Percentiles rank a stretch among this genome's conserved stretches.
Conservation (phyloP, 2,113 vertebrate species). For the Bos javanicus region DNA sequence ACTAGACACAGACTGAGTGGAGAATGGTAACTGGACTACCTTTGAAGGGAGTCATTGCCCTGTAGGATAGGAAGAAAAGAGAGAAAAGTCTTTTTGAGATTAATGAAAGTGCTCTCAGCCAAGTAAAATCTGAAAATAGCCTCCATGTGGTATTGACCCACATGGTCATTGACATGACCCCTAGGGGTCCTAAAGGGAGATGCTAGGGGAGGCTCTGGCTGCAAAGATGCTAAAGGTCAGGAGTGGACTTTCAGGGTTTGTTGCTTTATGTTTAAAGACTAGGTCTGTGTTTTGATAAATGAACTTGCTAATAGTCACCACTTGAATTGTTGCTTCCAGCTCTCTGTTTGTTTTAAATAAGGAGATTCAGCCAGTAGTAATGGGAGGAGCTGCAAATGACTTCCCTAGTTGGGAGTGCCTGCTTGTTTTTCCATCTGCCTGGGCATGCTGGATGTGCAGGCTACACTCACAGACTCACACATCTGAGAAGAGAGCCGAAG, state of each 20-base stretch:
- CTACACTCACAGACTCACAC: background rate
- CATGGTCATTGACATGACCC: background rate
- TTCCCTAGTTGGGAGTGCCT: conserved; percentile 18
- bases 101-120: background rate
- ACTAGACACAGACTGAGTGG: background rate
- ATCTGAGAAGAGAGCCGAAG: background rate
- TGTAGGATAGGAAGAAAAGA: background rate
- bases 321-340: conserved; percentile 38
- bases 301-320: conserved; percentile 55
- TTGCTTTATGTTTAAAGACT: conserved; percentile 45
- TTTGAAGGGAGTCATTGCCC: background rate
- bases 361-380: conserved; percentile 43
- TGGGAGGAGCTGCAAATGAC: conserved; percentile 45
- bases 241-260: background rate
- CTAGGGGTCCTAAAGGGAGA: background rate
- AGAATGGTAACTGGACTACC: background rate
- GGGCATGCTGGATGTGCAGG: background rate
- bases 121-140: conserved; percentile 35
- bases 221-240: conserved; percentile 28
- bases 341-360: conserved; percentile 65
- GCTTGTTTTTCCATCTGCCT: conserved; percentile 59
- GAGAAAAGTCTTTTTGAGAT: background rate
- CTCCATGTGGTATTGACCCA: background rate
- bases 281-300: conserved; percentile 60
- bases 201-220: background rate